Evolutionary conservation across 2,888 invertebrate genomes (phyloP).

Genomic region (Leucophora obtusa): DNA sequence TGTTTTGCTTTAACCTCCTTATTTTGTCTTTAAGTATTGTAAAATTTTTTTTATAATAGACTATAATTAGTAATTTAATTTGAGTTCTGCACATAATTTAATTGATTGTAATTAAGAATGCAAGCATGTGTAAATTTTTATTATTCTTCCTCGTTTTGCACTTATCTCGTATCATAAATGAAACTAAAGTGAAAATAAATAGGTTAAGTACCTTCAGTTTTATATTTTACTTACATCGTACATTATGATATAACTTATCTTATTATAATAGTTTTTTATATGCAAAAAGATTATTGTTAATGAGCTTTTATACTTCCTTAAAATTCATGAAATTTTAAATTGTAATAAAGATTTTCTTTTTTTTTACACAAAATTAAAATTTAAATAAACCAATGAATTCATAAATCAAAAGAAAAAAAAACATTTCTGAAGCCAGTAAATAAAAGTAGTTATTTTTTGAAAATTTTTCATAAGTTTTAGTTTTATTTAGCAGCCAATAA

Average conservation of each 20-base stretch:
- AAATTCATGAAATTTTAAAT: neutral
- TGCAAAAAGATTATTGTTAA: conserved; percentile 37
- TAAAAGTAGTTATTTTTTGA: too few relatives aligned
- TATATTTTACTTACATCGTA: neutral
- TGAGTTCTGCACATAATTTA: conserved; percentile 19
- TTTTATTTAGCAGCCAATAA: too few relatives aligned
- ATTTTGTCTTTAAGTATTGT: neutral
- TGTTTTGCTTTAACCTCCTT: conserved; percentile 14
- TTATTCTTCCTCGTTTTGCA: neutral
- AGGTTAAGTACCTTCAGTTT: conserved; percentile 42
- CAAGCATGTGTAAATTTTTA: conserved; percentile 33
- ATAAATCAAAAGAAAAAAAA: too few relatives aligned
- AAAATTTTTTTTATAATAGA: conserved; percentile 6
- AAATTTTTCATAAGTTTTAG: too few relatives aligned
- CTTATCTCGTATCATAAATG: neutral
- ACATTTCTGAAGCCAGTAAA: too few relatives aligned
- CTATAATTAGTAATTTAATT: conserved; percentile 13
- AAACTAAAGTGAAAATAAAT: conserved; percentile 8
- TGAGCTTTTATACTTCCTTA: conserved; percentile 18
- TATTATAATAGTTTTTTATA: conserved; percentile 19
- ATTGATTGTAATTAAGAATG: conserved; percentile 53
- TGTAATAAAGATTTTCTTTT: neutral
- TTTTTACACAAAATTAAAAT: neutral
- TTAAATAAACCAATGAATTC: neutral
- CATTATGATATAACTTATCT: conserved; percentile 20